Evolutionary conservation across 2,888 invertebrate species (phyloP), one percentile per base, ranked within the genome.

Genomic region (Phengaris alcon): DNA sequence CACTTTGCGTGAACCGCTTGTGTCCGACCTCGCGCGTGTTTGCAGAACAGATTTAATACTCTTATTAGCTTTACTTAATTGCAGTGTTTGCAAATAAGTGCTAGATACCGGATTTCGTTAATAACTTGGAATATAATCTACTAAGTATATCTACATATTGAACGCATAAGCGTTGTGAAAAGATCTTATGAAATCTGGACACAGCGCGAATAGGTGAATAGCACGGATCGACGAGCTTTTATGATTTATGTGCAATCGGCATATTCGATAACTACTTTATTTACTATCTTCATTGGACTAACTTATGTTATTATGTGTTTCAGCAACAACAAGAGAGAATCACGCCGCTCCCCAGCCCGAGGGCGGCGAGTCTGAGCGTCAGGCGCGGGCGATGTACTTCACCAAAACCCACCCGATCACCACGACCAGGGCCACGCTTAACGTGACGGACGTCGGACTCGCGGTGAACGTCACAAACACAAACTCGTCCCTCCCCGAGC

Each of bases 371-470:
- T 64, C 85, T 0, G 90, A 90, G 5, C 83, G 91, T 52, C 89
- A 90, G 76, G 82, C 86, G 75, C 84, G 89, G 76, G 93, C 93
- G 77, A 87, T 91, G 89, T 92, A 93, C 86, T 89, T 86, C 83
- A 84, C 87, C 0, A 93, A 93, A 79, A 86, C 87, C 2, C 79
- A 84, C 15, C 81, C 77, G 57, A 68, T 81, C 74, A 77, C 83
- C 13, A 84, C 88, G 54, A 84, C 83, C 9, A 80, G 77, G 75
- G 76, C 78, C 15, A 69, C 76, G n/a, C 76, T 72, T 73, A 77
- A 70, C 80, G 35, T 85, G 44, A 75, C 77, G 12, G 87, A 86
- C 79, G 80, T 81, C 35, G 35, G 46, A 88, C 89, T 52, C 3
- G 85, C 81, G 46, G 84, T 77, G 78, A 82, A 84, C 77, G 79